Conservation (phyloP, 2,113 vertebrate species). For the Podarcis raffonei region DNA sequence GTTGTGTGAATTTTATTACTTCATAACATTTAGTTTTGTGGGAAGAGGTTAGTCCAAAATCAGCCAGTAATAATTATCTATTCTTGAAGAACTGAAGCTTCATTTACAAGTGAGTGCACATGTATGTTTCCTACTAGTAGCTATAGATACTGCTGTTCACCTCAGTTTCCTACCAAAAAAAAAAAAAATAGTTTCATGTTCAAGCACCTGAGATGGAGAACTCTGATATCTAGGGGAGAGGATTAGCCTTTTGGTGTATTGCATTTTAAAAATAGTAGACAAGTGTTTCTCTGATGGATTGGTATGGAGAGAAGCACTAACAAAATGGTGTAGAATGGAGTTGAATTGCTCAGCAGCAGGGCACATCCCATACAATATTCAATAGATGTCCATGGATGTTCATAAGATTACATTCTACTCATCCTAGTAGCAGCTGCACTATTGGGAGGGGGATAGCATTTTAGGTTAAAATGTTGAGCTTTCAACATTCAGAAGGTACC, state of each 20-base stretch:
- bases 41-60: background rate
- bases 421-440: background rate
- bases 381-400: background rate
- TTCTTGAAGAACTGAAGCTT: background rate
- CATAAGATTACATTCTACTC: background rate
- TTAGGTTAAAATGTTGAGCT: background rate
- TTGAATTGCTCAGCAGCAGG: background rate
- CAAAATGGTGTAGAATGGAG: background rate
- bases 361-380: background rate
- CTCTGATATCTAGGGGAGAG: background rate
- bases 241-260: background rate
- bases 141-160: background rate
- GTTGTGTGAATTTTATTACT: too few relatives aligned
- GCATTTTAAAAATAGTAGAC: background rate
- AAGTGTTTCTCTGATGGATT: background rate
- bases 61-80: background rate
- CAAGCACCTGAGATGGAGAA: background rate
- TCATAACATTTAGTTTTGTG: too few relatives aligned
- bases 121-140: background rate
- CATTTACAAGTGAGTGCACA: background rate
- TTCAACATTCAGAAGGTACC: background rate
- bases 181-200: background rate
- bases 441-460: background rate
- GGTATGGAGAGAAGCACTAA: background rate
- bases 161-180: background rate